Evolutionary conservation across 2,888 invertebrate species (phyloP), one percentile per base, ranked within the genome.

Genomic region (Chaetogeoica ovagalla): DNA sequence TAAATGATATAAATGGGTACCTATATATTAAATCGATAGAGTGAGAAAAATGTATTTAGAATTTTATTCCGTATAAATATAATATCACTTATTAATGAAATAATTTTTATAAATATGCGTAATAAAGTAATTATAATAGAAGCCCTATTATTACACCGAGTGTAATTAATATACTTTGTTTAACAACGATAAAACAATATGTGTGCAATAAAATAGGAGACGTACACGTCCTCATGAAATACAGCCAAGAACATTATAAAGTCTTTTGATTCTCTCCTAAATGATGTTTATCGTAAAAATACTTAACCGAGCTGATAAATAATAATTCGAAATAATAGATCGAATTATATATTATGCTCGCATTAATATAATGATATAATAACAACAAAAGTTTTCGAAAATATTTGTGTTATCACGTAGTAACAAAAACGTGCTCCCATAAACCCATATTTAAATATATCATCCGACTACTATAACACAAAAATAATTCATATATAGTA

Each of bases 341-440:
- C 23, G 4, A 69, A 30, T 55, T 21, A 57, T 57, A 63, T 62
- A 15, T 62, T 62, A 63, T 70, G 11, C 30, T 30, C 30, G 30
- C 30, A 30, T 30, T 30, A 30, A 2, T 30, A 30, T 30, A 30
- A 30, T 30, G 30, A 4, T 30, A 4, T 30, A 30, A 30, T 30
- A 30, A 30, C 4, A 30, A 30, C 30, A 30, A 30, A 2, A 30
- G 30, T 59, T 15, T 17, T 21, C 23, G 3, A 72, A 39, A 72
- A 23, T 19, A 19, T 72, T 23, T 19, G 15, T 43, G 19, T 15
- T 39, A 55, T 37, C 37, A 11, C 11, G n/a, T n/a, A 52, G 13
- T 52, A 8, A 62, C 52, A n/a, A n/a, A 72, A n/a, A 72, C 69
- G 69, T 55, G 55, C 55, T 55, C n/a, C n/a, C 23, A 19, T 60